phyloP scores from a whole-genome alignment of 2,888 invertebrate genomes.

The Gibbula magus region DNA sequence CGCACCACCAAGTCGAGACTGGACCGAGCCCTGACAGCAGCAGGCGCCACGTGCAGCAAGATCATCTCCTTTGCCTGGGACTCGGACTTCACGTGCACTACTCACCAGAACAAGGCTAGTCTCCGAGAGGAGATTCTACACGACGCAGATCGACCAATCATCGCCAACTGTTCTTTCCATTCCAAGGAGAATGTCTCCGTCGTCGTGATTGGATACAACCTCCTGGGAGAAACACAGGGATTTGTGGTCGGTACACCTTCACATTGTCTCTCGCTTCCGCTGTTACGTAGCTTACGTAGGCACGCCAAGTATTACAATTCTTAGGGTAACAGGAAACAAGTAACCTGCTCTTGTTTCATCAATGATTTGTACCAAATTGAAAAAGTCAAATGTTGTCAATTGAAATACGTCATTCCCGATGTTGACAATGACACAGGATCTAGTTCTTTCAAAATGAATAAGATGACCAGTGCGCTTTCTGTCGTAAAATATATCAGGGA shows the following conservation, averaged over 20 bases:
- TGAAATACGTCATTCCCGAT: too few species aligned
- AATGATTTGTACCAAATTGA: too few species aligned
- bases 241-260: constrained; percentile 47
- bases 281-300: too few species aligned
- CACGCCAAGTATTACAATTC: too few species aligned
- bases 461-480: too few species aligned
- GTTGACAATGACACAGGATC: too few species aligned
- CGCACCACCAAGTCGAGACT: constrained; percentile 52
- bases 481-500: too few species aligned
- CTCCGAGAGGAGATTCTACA: constrained; percentile 51
- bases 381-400: too few species aligned
- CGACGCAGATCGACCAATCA: constrained; percentile 53
- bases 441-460: too few species aligned
- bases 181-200: constrained; percentile 58
- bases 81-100: constrained; percentile 60
- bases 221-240: constrained; percentile 53
- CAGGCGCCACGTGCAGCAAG: constrained; percentile 54
- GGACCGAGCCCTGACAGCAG: constrained; percentile 56
- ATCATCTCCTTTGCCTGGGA: constrained; percentile 64
- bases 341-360: too few species aligned
- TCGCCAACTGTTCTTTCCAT: constrained; percentile 63
- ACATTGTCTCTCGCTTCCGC: too few species aligned
- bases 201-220: constrained; percentile 62
- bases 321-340: too few species aligned
- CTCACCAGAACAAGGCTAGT: constrained; percentile 35